phyloP scores from a whole-genome alignment of 2,113 vertebrate genomes.

The Prunella himalayana region DNA sequence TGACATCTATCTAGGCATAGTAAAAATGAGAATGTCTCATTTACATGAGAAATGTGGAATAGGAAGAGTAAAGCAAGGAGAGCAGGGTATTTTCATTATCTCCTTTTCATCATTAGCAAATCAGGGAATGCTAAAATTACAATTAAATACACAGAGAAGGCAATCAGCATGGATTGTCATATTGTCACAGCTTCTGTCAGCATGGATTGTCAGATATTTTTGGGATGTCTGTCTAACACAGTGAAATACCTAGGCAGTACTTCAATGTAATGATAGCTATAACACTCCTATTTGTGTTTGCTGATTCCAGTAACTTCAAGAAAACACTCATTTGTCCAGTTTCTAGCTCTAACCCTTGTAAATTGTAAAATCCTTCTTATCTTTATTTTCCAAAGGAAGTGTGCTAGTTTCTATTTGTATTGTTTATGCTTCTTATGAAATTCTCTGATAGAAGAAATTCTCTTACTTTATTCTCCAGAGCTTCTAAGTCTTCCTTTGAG shows the following conservation, averaged over 20 bases:
- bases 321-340: not conserved
- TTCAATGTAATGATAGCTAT: not conserved
- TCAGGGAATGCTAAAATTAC: not conserved
- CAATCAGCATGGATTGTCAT: not conserved
- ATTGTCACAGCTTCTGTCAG: not conserved
- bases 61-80: not conserved
- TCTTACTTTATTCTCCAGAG: not conserved
- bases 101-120: not conserved
- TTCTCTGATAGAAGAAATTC: not conserved
- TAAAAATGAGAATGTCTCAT: not conserved
- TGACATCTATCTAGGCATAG: not conserved
- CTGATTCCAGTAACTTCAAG: not conserved
- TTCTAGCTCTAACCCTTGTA: not conserved
- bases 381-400: not conserved
- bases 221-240: accelerated
- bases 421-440: not conserved
- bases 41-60: not conserved
- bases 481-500: not conserved
- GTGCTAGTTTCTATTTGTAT: not conserved
- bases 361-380: not conserved
- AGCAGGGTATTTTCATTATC: not conserved
- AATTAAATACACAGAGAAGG: not conserved
- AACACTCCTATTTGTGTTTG: not conserved
- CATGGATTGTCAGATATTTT: not conserved
- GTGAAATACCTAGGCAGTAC: not conserved